Base-by-base conservation (phyloP, 1,140 invertebrate genomes). In the Trachymyrmex septentrionalis region DNA sequence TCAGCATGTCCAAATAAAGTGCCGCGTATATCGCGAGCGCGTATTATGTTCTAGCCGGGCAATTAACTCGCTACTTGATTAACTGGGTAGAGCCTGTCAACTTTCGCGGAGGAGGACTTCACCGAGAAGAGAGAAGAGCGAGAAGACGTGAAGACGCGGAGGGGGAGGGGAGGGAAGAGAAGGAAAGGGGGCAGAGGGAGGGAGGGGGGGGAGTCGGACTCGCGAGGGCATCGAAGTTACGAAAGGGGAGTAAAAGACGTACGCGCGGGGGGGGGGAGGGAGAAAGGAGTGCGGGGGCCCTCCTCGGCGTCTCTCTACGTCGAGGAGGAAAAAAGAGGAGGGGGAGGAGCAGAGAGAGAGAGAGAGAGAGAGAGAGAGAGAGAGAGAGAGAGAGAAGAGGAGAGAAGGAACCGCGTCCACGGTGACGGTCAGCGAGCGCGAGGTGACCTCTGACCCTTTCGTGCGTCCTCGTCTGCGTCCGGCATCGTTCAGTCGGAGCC, bases 371-470 rank as follows among this genome's bases (percentile, higher is more conserved):
- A 30, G 30, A 30, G 30, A 30, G 30, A 30, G 3, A 30, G 30
- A 30, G 30, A 30, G 30, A 30, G 30, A 30, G 27, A 30, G 91
- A 90, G 90, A 38, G 90, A 88, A 87, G 82, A 86, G 86, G 89
- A 91, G 92, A 92, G 92, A 93, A 93, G 93, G 92, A 94, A 95
- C 92, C 93, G 66, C 66, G 92, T 94, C 93, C 91, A 90, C 93
- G 94, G 94, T 95, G 94, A 95, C 94, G 94, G 94, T 95, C 94
- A 95, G 94, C 94, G 92, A 94, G 94, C 93, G 94, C 94, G 92
- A 93, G 94, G 92, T 95, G 93, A 95, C 94, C 94, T 86, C 90
- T 94, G 94, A 95, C 95, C 95, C 91, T 86, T 82, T 88, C 84
- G 85, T 82, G 86, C 87, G 82, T 94, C 91, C 88, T 93, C 87